phyloP scores from a whole-genome alignment of 2,113 vertebrate species.

The Carettochelys insculpta region DNA sequence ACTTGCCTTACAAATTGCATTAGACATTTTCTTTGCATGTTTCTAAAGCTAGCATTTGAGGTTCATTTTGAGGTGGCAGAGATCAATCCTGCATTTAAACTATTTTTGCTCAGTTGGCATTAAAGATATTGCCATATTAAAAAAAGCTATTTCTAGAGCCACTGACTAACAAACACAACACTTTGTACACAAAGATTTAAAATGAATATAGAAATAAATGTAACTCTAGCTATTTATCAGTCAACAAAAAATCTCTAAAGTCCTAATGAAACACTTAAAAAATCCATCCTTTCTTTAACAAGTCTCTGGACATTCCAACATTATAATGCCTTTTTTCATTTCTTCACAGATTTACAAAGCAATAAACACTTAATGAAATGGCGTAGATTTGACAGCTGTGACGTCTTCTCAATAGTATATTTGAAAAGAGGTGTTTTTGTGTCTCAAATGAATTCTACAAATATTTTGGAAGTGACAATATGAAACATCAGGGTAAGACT shows the following conservation, averaged over 20 bases:
- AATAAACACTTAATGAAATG: background rate
- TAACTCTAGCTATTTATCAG: background rate
- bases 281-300: background rate
- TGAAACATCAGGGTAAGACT: background rate
- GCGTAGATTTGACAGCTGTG: background rate
- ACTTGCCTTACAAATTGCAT: background rate
- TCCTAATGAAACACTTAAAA: background rate
- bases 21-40: constrained; percentile 21
- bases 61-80: constrained; percentile 22
- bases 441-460: background rate
- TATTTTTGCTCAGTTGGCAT: background rate
- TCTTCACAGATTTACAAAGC: background rate
- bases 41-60: constrained; percentile 23
- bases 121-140: constrained; percentile 11
- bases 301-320: background rate
- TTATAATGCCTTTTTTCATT: background rate
- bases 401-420: background rate
- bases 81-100: background rate
- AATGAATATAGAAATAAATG: background rate
- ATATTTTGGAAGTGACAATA: background rate
- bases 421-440: background rate
- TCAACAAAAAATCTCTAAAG: background rate
- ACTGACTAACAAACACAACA: background rate
- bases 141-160: background rate
- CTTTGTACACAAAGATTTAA: background rate